phyloP scores from a whole-genome alignment of 2,113 vertebrate species.

The Prionailurus bengalensis region DNA sequence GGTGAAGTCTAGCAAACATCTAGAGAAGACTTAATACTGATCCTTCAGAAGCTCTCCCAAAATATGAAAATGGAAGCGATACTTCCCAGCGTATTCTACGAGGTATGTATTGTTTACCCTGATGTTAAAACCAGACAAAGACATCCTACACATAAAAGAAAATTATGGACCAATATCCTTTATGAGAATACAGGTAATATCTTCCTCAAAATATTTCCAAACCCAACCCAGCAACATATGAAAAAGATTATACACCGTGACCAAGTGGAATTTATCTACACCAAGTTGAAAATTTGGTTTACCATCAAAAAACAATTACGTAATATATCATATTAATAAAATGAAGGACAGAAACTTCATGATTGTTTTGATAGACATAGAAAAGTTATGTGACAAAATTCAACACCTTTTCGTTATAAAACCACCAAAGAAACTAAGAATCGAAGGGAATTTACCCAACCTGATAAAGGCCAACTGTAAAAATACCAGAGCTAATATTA shows the following conservation, averaged over 20 bases:
- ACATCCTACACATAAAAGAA: background rate
- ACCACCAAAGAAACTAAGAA: background rate
- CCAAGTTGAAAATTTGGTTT: background rate
- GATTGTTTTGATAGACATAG: background rate
- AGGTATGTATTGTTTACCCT: background rate
- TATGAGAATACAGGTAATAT: background rate
- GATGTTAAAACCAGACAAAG: background rate
- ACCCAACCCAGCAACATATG: background rate
- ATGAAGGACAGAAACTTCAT: background rate
- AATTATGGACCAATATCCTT: background rate
- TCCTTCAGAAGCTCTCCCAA: conserved; percentile 12
- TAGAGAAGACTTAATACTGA: background rate
- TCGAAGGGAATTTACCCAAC: background rate
- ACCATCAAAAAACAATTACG: background rate
- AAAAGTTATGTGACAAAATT: background rate
- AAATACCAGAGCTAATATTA: background rate
- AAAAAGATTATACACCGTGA: background rate
- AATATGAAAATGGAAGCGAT: background rate
- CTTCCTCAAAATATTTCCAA: background rate
- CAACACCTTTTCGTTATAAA: background rate
- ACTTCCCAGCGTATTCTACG: background rate
- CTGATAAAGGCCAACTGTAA: background rate
- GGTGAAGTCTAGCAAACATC: conserved; percentile 12
- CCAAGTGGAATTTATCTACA: background rate
- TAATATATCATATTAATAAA: background rate